phyloP scores from a whole-genome alignment of 2,797 vertebrate species.

The Galagoides demidoff region DNA sequence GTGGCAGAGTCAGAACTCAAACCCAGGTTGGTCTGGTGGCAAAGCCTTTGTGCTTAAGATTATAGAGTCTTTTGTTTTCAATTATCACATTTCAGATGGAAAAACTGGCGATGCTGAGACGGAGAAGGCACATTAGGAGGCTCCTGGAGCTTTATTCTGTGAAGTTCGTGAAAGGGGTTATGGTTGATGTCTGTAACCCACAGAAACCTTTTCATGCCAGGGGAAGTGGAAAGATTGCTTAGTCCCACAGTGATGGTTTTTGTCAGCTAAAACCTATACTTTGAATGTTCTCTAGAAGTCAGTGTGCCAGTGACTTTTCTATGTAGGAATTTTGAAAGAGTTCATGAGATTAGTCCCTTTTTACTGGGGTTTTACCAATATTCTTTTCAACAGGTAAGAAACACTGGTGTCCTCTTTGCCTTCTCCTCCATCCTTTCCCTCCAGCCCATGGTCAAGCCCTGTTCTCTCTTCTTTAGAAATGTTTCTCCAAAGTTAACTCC shows the following conservation, averaged over 20 bases:
- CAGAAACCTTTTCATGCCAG: not conserved
- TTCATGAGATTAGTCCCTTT: slow-evolving; percentile 13
- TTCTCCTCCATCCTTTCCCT: not conserved
- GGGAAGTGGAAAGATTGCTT: not conserved
- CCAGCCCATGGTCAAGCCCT: not conserved
- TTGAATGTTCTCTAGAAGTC: slow-evolving; percentile 15
- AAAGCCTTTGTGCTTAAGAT: slow-evolving; percentile 41
- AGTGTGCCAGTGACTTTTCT: not conserved
- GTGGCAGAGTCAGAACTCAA: slow-evolving; percentile 30
- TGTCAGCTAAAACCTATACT: not conserved
- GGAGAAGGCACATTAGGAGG: not conserved
- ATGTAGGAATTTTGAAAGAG: not conserved
- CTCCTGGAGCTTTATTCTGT: not conserved
- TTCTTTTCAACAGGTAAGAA: slow-evolving; percentile 25
- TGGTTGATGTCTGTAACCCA: not conserved
- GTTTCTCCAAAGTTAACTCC: not conserved
- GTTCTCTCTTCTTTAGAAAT: not conserved
- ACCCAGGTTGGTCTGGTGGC: not conserved
- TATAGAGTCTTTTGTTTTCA: slow-evolving; percentile 27
- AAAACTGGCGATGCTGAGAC: not conserved
- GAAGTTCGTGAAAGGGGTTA: not conserved
- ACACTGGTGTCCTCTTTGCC: not conserved
- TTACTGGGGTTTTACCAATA: not conserved
- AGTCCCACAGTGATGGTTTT: not conserved
- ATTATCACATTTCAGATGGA: not conserved